Evolutionary conservation across 2,113 vertebrate genomes (phyloP).

Genomic region (Spea multiplicata): DNA sequence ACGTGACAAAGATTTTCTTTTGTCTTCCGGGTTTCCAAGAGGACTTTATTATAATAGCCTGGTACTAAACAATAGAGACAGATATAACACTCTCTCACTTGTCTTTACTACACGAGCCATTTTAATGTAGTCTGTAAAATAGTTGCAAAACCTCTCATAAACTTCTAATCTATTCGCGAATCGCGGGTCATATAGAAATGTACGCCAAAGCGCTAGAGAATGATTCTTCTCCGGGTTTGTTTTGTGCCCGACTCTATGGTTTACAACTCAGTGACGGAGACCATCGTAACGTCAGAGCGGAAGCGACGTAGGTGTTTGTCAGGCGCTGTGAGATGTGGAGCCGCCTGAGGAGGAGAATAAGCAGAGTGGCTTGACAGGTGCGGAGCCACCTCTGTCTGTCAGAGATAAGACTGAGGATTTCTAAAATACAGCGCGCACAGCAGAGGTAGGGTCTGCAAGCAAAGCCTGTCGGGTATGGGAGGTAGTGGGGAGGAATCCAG

Average conservation of each 20-base stretch:
- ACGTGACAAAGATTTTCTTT: no score
- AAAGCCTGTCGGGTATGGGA: no score
- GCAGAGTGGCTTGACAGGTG: constrained; percentile 27
- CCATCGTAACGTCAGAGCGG: background rate
- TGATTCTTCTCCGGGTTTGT: background rate
- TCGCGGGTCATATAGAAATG: no score
- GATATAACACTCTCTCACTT: no score
- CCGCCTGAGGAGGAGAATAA: constrained; percentile 39
- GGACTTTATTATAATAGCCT: no score
- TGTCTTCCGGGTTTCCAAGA: no score
- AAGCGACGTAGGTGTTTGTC: constrained; percentile 19
- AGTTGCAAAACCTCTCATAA: no score
- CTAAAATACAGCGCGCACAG: background rate
- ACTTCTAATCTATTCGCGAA: no score
- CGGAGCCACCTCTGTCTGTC: constrained; percentile 20
- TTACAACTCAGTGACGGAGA: background rate
- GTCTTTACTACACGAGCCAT: no score
- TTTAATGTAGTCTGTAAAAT: no score
- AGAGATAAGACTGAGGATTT: background rate
- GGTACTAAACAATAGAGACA: no score
- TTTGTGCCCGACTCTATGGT: background rate
- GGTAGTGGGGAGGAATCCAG: background rate
- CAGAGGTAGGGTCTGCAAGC: constrained; percentile 4
- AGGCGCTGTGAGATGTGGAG: constrained; percentile 48
- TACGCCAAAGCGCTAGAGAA: background rate